Evolutionary conservation across 2,888 invertebrate species (phyloP), one percentile per base, ranked within the genome.

Genomic region (Drosophila formosana): DNA sequence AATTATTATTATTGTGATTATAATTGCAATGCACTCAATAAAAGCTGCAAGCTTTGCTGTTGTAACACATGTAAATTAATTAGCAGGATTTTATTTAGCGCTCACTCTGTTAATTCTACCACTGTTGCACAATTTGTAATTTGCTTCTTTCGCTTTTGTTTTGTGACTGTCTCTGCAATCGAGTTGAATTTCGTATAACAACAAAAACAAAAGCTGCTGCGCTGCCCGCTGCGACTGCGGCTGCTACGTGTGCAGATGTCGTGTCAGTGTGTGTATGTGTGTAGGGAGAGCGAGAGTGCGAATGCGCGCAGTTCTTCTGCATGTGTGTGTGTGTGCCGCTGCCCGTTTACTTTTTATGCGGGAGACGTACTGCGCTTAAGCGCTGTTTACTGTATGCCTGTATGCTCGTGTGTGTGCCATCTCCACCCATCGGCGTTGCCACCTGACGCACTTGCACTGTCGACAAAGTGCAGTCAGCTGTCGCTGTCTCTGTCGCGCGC

Each of bases 231-330:
- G 37, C 37, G 4, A 49, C 64, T 66, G 66, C 39, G 58, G 70
- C 68, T 82, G 83, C 85, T 83, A 85, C 83, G 83, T 83, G 83
- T 83, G 80, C 82, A 80, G 82, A 80, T 82, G 82, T 78, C 56
- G 63, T 55, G 6, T 62, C 13, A n/a, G 49, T 58, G n/a, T 34
- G 26, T 6, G 37, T 11, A n/a, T 23, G 23, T 26, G 32, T 25
- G 30, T 32, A 49, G 64, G 13, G 65, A 47, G 64, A 75, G 80
- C 64, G 79, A 80, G 77, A 75, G 80, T 78, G 82, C 81, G 78
- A 80, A 76, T 76, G 76, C 76, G 78, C 76, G 68, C 76, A 76
- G 80, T 75, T 72, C 58, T 25, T n/a, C n/a, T 37, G 37, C n/a
- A 37, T 69, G 60, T 23, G 30, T 53, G 46, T 68, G 72, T 75